Evolutionary conservation across 2,888 invertebrate genomes (phyloP).

Genomic region (Brenthis daphne): DNA sequence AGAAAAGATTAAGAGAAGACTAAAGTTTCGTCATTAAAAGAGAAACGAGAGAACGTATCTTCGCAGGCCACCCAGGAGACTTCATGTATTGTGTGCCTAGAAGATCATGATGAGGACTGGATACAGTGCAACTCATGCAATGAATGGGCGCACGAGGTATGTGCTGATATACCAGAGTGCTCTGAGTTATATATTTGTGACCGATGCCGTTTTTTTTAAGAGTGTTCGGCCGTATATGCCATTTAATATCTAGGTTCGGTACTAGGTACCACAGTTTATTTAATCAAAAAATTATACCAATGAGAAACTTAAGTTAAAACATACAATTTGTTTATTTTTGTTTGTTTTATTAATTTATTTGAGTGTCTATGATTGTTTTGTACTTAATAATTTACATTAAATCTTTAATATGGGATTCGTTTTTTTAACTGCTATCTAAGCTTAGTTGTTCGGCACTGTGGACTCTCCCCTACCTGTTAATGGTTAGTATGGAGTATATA

Average conservation of each 20-base stretch:
- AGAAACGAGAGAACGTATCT: neutral
- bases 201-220: conserved; percentile 28
- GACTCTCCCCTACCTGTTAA: conserved; percentile 6
- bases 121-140: conserved; percentile 34
- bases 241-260: conserved; percentile 30
- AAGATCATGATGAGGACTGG: conserved; percentile 30
- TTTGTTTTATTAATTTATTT: conserved; percentile 23
- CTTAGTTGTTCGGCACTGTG: conserved; percentile 25
- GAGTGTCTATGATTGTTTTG: conserved; percentile 15
- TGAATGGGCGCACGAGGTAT: conserved; percentile 36
- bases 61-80: conserved; percentile 30
- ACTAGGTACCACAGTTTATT: conserved; percentile 28
- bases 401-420: conserved; percentile 10
- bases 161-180: conserved; percentile 39
- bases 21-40: too few species aligned
- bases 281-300: conserved; percentile 2
- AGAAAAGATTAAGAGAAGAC: too few species aligned
- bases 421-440: conserved; percentile 15
- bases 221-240: conserved; percentile 29
- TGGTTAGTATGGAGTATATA: too few species aligned
- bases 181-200: conserved; percentile 35
- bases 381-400: conserved; percentile 8
- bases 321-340: conserved; percentile 10
- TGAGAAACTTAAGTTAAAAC: conserved; percentile 10
- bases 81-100: neutral